Evolutionary conservation across 2,888 invertebrate species (phyloP), one percentile per base, ranked within the genome.

Genomic region (Dromius quadrimaculatus): DNA sequence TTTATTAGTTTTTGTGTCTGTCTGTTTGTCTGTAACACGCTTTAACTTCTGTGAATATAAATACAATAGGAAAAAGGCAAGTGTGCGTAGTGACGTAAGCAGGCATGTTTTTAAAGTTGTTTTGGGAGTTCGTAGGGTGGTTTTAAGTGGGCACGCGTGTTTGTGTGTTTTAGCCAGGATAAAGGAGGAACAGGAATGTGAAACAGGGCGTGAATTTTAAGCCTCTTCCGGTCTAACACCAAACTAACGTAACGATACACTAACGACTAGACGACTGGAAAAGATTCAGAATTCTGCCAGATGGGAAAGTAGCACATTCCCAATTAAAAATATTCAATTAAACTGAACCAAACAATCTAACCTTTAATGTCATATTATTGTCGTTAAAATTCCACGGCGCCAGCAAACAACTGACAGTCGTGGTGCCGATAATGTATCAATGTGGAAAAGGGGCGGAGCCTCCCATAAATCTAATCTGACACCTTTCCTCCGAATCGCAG

Each of bases 311-410:
- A n/a, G n/a, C n/a, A n/a, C n/a, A n/a, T n/a, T n/a, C n/a, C n/a
- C n/a, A n/a, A n/a, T n/a, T n/a, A n/a, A n/a, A n/a, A n/a, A n/a
- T n/a, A n/a, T n/a, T n/a, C n/a, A n/a, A n/a, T n/a, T n/a, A n/a
- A n/a, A n/a, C n/a, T n/a, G n/a, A n/a, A n/a, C n/a, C n/a, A n/a
- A n/a, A n/a, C n/a, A n/a, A n/a, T 28, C 28, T 28, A 28, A 28
- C 4, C 8, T 28, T 8, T 28, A 5, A 28, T 3, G 8, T 28
- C 28, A 28, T 28, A 28, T 28, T 28, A 28, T 78, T 77, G 76
- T 77, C 77, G 78, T 78, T 79, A 79, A 79, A 78, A 79, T 79
- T 78, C 79, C 77, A 68, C 75, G 76, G 78, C 79, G 78, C 79
- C 78, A 78, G 47, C 62, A 47, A 19, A 47, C 47, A 47, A 20